Evolutionary conservation across 2,888 invertebrate genomes (phyloP).

Genomic region (Bruchidius siliquastri): DNA sequence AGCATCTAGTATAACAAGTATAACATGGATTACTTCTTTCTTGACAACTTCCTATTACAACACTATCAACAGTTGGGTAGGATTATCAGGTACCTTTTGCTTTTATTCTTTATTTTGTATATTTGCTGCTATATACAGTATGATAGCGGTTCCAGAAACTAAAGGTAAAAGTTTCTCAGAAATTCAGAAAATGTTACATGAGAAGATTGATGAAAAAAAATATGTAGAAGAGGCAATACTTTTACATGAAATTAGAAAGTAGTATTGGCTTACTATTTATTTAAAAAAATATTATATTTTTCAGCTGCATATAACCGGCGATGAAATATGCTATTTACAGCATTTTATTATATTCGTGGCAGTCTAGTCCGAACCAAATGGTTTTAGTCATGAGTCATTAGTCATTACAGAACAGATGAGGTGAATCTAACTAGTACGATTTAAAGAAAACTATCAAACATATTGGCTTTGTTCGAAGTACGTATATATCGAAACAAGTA

Average conservation of each 20-base stretch:
- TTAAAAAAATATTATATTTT: too few relatives aligned
- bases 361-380: too few relatives aligned
- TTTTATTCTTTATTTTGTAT: slow-evolving; percentile 60
- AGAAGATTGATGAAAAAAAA: not conserved
- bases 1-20: slow-evolving; percentile 67
- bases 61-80: slow-evolving; percentile 52
- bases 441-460: too few relatives aligned
- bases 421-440: too few relatives aligned
- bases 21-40: slow-evolving; percentile 71
- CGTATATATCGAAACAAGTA: too few relatives aligned
- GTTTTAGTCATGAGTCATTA: too few relatives aligned
- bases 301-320: too few relatives aligned
- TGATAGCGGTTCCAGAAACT: slow-evolving; percentile 27
- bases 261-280: not conserved
- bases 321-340: too few relatives aligned
- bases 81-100: slow-evolving; percentile 65
- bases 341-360: too few relatives aligned
- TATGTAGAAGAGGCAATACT: not conserved
- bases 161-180: slow-evolving; percentile 31
- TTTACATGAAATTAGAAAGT: not conserved
- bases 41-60: slow-evolving; percentile 67
- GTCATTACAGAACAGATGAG: too few relatives aligned
- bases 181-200: slow-evolving; percentile 26
- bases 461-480: too few relatives aligned
- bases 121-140: slow-evolving; percentile 63